Percentiles rank a stretch among this genome's conserved stretches.
Evolutionary conservation across 2,113 vertebrate species (phyloP).

Genomic region (Glaucomys volans): DNA sequence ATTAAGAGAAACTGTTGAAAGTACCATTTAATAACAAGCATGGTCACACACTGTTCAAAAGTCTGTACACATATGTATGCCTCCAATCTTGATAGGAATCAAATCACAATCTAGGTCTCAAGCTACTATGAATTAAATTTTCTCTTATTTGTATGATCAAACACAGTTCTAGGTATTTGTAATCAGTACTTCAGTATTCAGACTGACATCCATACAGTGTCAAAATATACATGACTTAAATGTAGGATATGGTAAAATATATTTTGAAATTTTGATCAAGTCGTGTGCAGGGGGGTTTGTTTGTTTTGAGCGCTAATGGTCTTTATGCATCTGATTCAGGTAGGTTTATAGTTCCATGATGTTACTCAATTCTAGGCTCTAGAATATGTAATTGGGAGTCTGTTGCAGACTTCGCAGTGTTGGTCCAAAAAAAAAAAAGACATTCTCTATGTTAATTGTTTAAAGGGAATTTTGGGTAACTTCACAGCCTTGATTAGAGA

Average conservation of each 20-base stretch:
- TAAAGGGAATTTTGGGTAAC: neutral
- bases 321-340: neutral
- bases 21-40: neutral
- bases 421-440: no score
- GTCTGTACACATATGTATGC: neutral
- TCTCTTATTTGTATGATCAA: no score
- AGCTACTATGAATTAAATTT: neutral
- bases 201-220: neutral
- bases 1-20: neutral
- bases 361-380: neutral
- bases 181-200: neutral
- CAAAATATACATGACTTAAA: neutral
- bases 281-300: no score
- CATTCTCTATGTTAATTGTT: neutral
- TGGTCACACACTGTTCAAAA: neutral
- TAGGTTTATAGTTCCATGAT: neutral
- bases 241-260: neutral
- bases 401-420: neutral
- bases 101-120: neutral
- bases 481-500: neutral
- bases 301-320: neutral
- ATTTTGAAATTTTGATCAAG: neutral
- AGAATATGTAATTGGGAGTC: neutral
- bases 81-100: neutral
- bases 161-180: neutral